Evolutionary conservation across 2,888 invertebrate species (phyloP).

Genomic region (Luperina nickerlii): DNA sequence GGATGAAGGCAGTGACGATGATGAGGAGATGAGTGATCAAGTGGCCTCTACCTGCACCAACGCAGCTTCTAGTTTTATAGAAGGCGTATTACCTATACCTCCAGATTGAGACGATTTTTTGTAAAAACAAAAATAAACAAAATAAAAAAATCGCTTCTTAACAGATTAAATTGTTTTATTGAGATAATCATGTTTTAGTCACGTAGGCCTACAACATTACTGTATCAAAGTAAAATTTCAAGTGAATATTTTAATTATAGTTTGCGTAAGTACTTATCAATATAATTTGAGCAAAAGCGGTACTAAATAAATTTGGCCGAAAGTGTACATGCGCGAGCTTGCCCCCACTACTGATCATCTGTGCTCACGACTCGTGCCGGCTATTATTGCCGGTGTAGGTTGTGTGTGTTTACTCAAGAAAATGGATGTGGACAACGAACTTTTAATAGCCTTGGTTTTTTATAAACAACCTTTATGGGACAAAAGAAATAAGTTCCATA

Average conservation of each 20-base stretch:
- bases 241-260: background rate
- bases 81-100: background rate
- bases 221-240: background rate
- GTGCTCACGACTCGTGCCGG: slow-evolving; percentile 1
- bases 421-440: too few species aligned
- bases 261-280: background rate
- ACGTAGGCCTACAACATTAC: background rate
- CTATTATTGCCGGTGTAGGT: too few species aligned
- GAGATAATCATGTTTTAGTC: background rate
- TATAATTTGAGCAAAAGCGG: background rate
- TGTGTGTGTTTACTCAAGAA: too few species aligned
- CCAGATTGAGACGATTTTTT: background rate
- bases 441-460: too few species aligned
- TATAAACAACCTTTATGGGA: too few species aligned
- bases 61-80: too few species aligned
- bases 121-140: background rate
- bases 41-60: background rate
- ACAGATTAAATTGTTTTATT: background rate
- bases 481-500: too few species aligned
- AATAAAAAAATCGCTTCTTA: background rate
- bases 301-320: background rate
- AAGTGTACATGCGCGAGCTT: background rate
- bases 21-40: background rate
- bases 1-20: background rate
- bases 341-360: background rate